These are phyloP conservation scores for Callyntrura guangdongensis DNA, from an alignment of 2,888 invertebrate genomes.

Conservation along the genomic window DNA sequence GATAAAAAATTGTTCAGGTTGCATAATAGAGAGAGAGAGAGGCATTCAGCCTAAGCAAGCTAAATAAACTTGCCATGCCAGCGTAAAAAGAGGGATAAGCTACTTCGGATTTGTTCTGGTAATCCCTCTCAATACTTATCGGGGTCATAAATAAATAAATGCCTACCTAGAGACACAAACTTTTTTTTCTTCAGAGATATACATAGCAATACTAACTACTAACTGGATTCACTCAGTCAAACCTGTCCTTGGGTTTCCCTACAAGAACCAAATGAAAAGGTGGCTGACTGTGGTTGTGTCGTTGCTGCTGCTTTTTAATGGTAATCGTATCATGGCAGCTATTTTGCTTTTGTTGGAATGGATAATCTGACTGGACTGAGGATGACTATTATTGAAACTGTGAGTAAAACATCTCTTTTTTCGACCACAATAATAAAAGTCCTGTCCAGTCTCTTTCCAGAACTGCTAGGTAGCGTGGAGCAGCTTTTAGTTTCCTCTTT, in stretches of 20 bases:
- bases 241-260: no score
- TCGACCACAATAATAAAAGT: no score
- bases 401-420: no score
- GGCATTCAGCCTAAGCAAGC: slow-evolving; percentile 23
- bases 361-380: slow-evolving; percentile 9
- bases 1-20: slow-evolving; percentile 9
- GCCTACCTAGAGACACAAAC: no score
- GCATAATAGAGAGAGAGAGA: background rate
- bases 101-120: slow-evolving; percentile 59
- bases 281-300: no score
- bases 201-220: background rate
- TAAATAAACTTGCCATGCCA: slow-evolving; percentile 62
- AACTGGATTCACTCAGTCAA: background rate
- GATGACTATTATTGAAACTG: slow-evolving; percentile 17
- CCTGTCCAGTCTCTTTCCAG: no score
- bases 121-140: background rate
- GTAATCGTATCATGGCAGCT: no score
- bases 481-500: slow-evolving; percentile 3
- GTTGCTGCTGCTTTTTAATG: no score
- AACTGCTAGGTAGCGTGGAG: background rate
- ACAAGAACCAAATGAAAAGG: no score
- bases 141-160: slow-evolving; percentile 54
- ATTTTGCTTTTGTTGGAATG: no score
- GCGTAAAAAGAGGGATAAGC: slow-evolving; percentile 66
- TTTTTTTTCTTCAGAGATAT: slow-evolving; percentile 21